A percentile compares a stretch with the other conserved stretches of the same genome.
Evolutionary conservation across 2,797 vertebrate species (phyloP).

Genomic region (Heliangelus exortis): DNA sequence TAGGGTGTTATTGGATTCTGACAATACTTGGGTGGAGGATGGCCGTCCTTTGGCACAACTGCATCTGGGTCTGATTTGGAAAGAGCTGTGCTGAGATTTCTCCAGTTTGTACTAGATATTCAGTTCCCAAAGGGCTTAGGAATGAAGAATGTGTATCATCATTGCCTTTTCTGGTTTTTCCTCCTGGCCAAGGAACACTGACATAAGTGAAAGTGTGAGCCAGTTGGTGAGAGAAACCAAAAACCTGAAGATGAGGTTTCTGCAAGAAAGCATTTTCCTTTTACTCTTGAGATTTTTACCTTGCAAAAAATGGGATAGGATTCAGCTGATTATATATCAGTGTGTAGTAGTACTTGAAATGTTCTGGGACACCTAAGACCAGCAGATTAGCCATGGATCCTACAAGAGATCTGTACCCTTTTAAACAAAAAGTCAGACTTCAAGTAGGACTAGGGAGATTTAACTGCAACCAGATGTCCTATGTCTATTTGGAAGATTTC

Average conservation of each 20-base stretch:
- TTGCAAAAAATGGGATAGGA: background rate
- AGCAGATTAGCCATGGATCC: background rate
- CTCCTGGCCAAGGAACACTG: background rate
- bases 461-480: background rate
- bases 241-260: background rate
- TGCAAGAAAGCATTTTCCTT: background rate
- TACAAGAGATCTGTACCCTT: background rate
- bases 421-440: background rate
- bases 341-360: background rate
- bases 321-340: background rate
- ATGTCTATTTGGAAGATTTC: background rate
- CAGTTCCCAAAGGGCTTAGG: background rate
- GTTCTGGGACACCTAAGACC: background rate
- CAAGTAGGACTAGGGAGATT: background rate
- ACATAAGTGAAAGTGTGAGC: background rate
- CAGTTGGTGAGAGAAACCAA: background rate
- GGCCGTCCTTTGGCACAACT: background rate
- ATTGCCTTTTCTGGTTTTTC: fast-evolving
- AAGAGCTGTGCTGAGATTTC: background rate
- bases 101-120: background rate
- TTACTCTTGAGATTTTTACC: background rate
- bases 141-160: background rate
- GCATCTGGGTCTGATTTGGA: background rate
- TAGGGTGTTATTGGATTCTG: background rate
- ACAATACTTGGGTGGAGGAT: background rate